Evolutionary conservation across 2,888 invertebrate species (phyloP).

Genomic region (Dexiosoma caninum): DNA sequence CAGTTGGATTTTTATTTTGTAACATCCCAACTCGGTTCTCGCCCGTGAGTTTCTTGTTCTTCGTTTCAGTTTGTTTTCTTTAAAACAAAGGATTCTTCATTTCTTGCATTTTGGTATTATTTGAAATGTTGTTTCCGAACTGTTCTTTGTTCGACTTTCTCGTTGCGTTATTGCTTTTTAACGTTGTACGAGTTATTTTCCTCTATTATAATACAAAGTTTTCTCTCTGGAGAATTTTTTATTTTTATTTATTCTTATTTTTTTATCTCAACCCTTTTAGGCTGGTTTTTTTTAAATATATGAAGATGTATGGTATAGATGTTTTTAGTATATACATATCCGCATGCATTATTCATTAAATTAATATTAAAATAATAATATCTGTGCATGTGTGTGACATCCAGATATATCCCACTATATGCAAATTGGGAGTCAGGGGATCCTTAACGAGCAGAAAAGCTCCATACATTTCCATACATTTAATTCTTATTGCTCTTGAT

Average conservation of each 20-base stretch:
- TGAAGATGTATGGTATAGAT: not conserved
- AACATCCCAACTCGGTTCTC: conserved; percentile 3
- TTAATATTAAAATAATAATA: not conserved
- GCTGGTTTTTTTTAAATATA: conserved; percentile 7
- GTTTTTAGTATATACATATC: conserved; percentile 7
- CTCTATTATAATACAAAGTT: conserved; percentile 26
- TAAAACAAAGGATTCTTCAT: not conserved
- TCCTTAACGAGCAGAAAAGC: too few relatives aligned
- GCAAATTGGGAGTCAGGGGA: too few relatives aligned
- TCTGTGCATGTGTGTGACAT: too few relatives aligned
- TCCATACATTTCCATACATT: not conserved
- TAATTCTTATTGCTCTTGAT: conserved; percentile 28
- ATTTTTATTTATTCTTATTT: conserved; percentile 17
- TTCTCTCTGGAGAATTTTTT: conserved; percentile 56
- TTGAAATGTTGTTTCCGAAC: conserved; percentile 6
- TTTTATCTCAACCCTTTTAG: conserved; percentile 57
- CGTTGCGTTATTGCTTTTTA: conserved; percentile 7
- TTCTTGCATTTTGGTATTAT: conserved; percentile 1
- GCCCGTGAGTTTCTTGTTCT: not conserved
- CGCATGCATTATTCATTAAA: too few relatives aligned
- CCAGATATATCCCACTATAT: too few relatives aligned
- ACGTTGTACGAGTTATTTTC: not conserved
- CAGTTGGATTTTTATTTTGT: conserved; percentile 16
- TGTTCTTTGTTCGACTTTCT: conserved; percentile 43
- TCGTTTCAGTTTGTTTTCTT: conserved; percentile 20